phyloP scores from a whole-genome alignment of 2,888 invertebrate species.

The Terebella lapidaria region DNA sequence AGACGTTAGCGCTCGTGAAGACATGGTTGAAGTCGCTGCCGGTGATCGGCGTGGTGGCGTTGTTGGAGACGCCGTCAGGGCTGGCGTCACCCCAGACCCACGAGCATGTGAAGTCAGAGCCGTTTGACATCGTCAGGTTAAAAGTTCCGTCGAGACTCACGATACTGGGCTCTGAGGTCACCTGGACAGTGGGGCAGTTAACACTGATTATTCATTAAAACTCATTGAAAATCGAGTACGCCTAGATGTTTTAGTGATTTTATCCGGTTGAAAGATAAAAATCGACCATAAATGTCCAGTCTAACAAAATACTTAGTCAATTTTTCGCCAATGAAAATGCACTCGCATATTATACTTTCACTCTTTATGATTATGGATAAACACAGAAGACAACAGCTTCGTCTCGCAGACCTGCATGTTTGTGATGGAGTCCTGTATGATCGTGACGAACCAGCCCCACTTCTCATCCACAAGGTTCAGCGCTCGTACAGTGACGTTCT shows the following conservation, averaged over 20 bases:
- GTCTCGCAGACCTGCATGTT: not conserved
- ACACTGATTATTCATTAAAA: too few species aligned
- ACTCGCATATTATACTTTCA: too few species aligned
- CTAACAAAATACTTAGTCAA: too few species aligned
- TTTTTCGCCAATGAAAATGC: too few species aligned
- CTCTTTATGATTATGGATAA: too few species aligned
- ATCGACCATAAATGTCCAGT: too few species aligned
- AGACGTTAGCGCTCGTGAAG: not conserved
- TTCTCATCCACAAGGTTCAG: not conserved
- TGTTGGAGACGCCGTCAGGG: not conserved
- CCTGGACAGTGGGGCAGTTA: too few species aligned
- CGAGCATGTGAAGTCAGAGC: not conserved
- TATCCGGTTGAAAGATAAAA: too few species aligned
- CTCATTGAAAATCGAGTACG: too few species aligned
- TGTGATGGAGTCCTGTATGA: not conserved
- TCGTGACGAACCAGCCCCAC: not conserved
- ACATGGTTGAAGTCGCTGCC: not conserved
- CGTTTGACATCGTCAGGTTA: not conserved
- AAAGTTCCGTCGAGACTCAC: not conserved
- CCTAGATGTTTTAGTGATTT: too few species aligned
- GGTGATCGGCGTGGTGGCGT: not conserved
- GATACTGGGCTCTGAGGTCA: not conserved
- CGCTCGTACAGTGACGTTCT: not conserved
- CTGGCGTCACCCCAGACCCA: not conserved
- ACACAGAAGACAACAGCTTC: too few species aligned